Percentiles rank a stretch among this genome's conserved stretches.
Conservation (phyloP, 2,888 invertebrate species). For the Lithophane socia region DNA sequence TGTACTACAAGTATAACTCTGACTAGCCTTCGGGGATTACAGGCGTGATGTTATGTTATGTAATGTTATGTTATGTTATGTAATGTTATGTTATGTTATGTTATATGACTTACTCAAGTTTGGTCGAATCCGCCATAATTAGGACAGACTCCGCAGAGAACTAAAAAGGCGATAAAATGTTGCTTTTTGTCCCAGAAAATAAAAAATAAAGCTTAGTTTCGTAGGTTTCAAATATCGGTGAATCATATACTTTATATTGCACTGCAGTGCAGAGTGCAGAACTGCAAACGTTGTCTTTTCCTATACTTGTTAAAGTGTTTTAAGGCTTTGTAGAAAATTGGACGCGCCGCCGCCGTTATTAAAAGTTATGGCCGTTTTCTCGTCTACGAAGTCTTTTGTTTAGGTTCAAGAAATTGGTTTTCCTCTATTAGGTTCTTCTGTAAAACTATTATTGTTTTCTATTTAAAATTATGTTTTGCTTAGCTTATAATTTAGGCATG, state of each 20-base stretch:
- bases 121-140: no score
- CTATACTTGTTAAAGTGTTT: conserved; percentile 34
- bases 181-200: neutral
- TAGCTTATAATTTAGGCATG: neutral
- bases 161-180: no score
- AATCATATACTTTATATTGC: conserved; percentile 24
- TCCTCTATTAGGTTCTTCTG: conserved; percentile 1
- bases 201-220: neutral
- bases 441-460: conserved; percentile 5
- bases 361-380: conserved; percentile 47
- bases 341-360: conserved; percentile 34
- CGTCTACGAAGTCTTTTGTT: conserved; percentile 18
- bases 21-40: no score
- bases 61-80: no score
- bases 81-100: no score
- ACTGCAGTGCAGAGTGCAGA: conserved; percentile 45
- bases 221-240: neutral
- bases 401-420: conserved; percentile 42
- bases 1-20: no score
- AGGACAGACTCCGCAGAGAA: no score
- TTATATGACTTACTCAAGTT: no score
- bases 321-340: conserved; percentile 51
- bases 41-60: no score
- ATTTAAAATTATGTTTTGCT: neutral
- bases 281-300: conserved; percentile 33